Conservation (phyloP, 2,888 invertebrate species). For the Anorthoa munda region DNA sequence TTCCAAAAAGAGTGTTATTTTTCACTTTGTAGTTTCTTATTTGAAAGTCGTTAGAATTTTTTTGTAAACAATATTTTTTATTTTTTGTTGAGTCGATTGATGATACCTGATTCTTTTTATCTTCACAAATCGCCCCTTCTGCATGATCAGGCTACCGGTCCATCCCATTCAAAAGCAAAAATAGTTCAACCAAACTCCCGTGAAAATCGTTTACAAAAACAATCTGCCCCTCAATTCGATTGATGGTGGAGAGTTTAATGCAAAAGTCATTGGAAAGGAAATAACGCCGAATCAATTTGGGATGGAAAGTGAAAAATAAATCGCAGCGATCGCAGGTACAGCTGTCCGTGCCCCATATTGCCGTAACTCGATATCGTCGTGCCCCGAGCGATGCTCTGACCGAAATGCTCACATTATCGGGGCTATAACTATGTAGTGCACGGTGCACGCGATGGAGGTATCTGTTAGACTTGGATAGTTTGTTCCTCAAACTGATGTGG, state of each 20-base stretch:
- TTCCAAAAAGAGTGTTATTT: too few relatives aligned
- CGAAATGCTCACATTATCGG: constrained; percentile 61
- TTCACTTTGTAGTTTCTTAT: too few relatives aligned
- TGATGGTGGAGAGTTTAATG: constrained; percentile 55
- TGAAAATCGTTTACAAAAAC: constrained; percentile 30
- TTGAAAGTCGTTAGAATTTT: too few relatives aligned
- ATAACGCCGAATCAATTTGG: constrained; percentile 67
- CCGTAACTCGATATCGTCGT: constrained; percentile 62
- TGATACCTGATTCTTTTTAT: not conserved
- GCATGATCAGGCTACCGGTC: not conserved
- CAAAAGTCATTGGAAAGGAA: constrained; percentile 64
- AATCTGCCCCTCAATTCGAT: constrained; percentile 42
- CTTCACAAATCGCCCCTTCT: not conserved
- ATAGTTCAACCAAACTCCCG: constrained; percentile 10
- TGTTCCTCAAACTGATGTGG: not conserved
- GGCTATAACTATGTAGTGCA: constrained; percentile 28
- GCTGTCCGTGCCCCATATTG: constrained; percentile 53
- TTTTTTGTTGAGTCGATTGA: too few relatives aligned
- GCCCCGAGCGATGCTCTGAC: constrained; percentile 55
- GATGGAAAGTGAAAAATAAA: constrained; percentile 70
- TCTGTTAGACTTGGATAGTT: constrained; percentile 5
- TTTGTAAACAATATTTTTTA: too few relatives aligned
- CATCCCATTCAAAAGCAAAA: not conserved
- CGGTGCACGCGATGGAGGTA: constrained; percentile 19
- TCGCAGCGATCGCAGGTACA: constrained; percentile 63